These are phyloP conservation scores for Adelognathus sp. DNA, from an alignment of 2,888 invertebrate species.

Conservation along the genomic window DNA sequence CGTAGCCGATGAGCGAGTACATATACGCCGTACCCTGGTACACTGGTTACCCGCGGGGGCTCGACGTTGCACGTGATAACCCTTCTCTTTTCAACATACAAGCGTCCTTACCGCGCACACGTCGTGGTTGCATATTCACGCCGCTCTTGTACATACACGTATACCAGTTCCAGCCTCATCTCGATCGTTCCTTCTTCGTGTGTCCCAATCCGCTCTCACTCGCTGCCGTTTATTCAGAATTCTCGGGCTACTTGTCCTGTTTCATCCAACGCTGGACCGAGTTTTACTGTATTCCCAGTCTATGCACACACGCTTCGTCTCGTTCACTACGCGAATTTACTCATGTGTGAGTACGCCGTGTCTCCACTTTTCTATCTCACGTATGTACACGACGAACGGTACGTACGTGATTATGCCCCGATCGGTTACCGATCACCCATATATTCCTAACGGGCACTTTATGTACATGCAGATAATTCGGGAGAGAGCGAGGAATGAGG, in stretches of 20 bases:
- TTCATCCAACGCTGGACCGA: neutral
- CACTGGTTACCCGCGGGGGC: conserved; percentile 61
- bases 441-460: conserved; percentile 66
- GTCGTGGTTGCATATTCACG: neutral
- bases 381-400: conserved; percentile 62
- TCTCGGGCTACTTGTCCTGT: neutral
- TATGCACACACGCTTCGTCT: too few species aligned
- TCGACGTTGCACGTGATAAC: conserved; percentile 47
- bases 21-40: conserved; percentile 25
- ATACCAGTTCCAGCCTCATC: neutral
- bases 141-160: conserved; percentile 6
- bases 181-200: neutral
- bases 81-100: conserved; percentile 27
- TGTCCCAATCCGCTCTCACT: conserved; percentile 18
- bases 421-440: conserved; percentile 65
- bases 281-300: neutral
- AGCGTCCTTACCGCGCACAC: conserved; percentile 16
- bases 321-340: too few species aligned
- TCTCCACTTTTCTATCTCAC: conserved; percentile 26
- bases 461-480: too few species aligned
- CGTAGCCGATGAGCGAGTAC: conserved; percentile 46
- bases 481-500: conserved; percentile 21
- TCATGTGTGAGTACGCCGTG: too few species aligned
- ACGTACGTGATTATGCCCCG: conserved; percentile 67
- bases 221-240: neutral